phyloP scores from a whole-genome alignment of 2,888 invertebrate species.

The Drosophila gaucha region DNA sequence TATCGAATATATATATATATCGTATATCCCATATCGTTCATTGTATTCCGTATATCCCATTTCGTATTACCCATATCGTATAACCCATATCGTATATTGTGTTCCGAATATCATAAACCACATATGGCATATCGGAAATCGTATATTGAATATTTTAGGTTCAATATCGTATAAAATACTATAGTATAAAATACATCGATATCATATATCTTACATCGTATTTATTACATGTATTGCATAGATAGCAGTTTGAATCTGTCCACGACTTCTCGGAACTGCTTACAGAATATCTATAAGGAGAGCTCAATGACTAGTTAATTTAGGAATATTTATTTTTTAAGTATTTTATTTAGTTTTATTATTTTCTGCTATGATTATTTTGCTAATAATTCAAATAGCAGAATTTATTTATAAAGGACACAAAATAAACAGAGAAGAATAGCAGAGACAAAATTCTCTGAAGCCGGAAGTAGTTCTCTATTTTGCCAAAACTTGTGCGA shows the following conservation, averaged over 20 bases:
- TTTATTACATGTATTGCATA: too few species aligned
- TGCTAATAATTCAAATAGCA: slow-evolving; percentile 71
- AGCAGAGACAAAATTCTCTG: slow-evolving; percentile 28
- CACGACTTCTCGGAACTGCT: neutral
- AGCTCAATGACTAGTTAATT: too few species aligned
- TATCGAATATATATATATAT: neutral
- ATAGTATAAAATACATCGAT: neutral
- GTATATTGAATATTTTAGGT: too few species aligned
- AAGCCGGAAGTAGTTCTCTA: slow-evolving; percentile 61
- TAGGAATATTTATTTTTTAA: slow-evolving; percentile 1
- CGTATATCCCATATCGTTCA: neutral
- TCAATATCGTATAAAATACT: too few species aligned
- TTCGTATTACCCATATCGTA: too few species aligned
- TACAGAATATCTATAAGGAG: neutral
- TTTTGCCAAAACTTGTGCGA: slow-evolving; percentile 61
- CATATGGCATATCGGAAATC: too few species aligned
- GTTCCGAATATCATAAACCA: too few species aligned
- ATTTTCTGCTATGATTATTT: slow-evolving; percentile 51
- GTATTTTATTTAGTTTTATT: slow-evolving; percentile 23
- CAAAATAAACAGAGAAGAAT: neutral
- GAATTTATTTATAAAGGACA: slow-evolving; percentile 48
- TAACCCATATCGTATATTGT: too few species aligned
- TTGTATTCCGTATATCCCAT: too few species aligned
- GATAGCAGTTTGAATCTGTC: too few species aligned
- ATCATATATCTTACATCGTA: neutral